phyloP scores from a whole-genome alignment of 2,888 invertebrate genomes.

The Agrochola circellaris region DNA sequence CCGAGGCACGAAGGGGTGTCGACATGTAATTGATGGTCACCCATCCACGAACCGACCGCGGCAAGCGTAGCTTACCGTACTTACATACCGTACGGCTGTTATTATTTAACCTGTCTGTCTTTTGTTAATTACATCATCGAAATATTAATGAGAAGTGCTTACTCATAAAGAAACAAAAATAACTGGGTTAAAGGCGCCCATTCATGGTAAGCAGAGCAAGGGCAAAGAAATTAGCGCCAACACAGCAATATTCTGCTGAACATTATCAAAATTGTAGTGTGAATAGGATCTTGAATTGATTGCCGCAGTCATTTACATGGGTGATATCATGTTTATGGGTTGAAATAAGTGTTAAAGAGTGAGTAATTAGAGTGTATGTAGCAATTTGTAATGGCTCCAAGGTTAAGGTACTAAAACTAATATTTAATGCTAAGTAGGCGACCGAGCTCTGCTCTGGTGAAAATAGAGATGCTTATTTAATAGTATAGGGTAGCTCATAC shows the following conservation, averaged over 20 bases:
- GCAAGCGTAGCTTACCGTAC: too few relatives aligned
- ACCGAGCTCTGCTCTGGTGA: too few relatives aligned
- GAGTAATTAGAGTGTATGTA: constrained; percentile 30
- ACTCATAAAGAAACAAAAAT: constrained; percentile 17
- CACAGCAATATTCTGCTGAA: constrained; percentile 1
- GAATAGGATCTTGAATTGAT: constrained; percentile 27
- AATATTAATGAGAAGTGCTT: background rate
- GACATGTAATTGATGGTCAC: too few relatives aligned
- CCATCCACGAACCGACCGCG: too few relatives aligned
- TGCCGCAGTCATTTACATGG: constrained; percentile 14
- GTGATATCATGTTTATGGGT: constrained; percentile 43
- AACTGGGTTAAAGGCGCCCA: constrained; percentile 23
- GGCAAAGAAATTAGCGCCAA: constrained; percentile 36
- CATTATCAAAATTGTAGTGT: constrained; percentile 7
- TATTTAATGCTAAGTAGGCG: too few relatives aligned
- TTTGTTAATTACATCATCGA: background rate
- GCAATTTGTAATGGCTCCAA: constrained; percentile 13
- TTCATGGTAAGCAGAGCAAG: constrained; percentile 37
- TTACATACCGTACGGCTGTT: too few relatives aligned
- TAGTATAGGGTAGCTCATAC: too few relatives aligned
- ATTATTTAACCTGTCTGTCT: background rate
- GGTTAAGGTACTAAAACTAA: background rate
- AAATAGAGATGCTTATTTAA: too few relatives aligned
- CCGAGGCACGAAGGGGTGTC: too few relatives aligned
- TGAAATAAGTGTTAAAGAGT: constrained; percentile 10